Evolutionary conservation across 2,888 invertebrate species (phyloP), one percentile per base, ranked within the genome.

Genomic region (Amblyteles armatorius): DNA sequence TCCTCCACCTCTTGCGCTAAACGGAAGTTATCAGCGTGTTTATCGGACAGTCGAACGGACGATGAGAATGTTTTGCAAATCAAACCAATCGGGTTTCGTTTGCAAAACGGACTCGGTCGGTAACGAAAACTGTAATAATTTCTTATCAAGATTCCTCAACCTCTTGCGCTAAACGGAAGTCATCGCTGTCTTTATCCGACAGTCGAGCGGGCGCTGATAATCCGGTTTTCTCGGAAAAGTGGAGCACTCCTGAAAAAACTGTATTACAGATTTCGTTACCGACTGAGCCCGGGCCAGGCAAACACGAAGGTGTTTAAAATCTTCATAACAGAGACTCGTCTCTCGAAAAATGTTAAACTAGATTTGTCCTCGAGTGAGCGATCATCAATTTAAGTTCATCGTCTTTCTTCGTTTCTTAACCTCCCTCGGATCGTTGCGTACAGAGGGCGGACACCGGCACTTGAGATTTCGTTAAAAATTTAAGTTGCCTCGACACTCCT

Each of bases 391-490:
- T 13, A 26, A 29, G n/a, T 52, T 48, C 55, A 48, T 3, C 22
- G 22, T 11, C 9, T 68, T n/a, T 29, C 9, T 29, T 26, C 33
- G 19, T 60, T 60, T 29, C 68, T 33, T 16, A 22, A 22, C 57
- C 16, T 29, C 29, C 19, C 19, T 3, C 16, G 48, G 22, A 22
- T 26, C 22, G 11, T 26, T 33, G 26, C 29, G 11, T 7, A 7
- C 29, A 26, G 22, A 22, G 74, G n/a, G 19, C 26, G 5, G n/a
- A 29, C n/a, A 44, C 11, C 33, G 40, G 55, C 80, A 76, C 71
- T 83, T 63, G 67, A 71, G 26, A 67, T 77, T 83, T 72, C 55
- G 69, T 83, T 71, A 40, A 72, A 79, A 77, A 71, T 83, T 71
- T 40, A 67, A 65, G 65, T 55, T 26, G 11, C 68, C 36, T 57